Percentiles rank a stretch among this genome's conserved stretches.
Conservation (phyloP, 2,113 vertebrate species). For the Burhinus oedicnemus region DNA sequence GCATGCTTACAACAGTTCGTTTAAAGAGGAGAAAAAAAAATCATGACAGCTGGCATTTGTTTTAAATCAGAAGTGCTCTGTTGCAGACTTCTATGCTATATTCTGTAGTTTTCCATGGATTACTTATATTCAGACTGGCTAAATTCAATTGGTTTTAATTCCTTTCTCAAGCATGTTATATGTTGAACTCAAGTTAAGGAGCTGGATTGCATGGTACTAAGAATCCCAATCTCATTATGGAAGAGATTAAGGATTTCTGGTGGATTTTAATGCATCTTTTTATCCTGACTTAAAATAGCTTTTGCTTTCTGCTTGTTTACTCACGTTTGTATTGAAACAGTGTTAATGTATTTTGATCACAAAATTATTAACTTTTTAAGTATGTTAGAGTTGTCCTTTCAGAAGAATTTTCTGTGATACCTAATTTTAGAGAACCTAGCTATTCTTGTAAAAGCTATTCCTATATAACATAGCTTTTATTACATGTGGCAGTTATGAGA, state of each 20-base stretch:
- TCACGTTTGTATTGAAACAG: neutral
- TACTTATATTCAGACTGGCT: neutral
- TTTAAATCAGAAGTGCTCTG: neutral
- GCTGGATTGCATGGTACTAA: neutral
- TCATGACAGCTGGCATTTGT: neutral
- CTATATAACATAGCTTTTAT: neutral
- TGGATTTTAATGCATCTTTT: neutral
- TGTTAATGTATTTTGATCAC: neutral
- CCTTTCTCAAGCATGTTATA: neutral
- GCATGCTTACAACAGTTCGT: neutral
- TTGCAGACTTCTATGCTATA: neutral
- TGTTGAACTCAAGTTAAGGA: neutral
- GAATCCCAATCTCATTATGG: neutral
- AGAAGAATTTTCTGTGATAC: neutral
- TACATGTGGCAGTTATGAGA: neutral
- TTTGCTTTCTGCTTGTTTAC: neutral
- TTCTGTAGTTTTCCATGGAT: neutral
- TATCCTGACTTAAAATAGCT: neutral
- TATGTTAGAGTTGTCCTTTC: neutral
- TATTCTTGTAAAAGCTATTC: neutral
- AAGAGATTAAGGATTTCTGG: slow-evolving; percentile 33
- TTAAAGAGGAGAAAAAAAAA: neutral
- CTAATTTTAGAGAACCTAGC: neutral
- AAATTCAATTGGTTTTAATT: neutral
- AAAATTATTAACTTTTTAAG: neutral